Percentiles rank a stretch among this genome's conserved stretches.
Evolutionary conservation across 1,140 invertebrate species (phyloP).

Genomic region (Drosophila chauvacae): DNA sequence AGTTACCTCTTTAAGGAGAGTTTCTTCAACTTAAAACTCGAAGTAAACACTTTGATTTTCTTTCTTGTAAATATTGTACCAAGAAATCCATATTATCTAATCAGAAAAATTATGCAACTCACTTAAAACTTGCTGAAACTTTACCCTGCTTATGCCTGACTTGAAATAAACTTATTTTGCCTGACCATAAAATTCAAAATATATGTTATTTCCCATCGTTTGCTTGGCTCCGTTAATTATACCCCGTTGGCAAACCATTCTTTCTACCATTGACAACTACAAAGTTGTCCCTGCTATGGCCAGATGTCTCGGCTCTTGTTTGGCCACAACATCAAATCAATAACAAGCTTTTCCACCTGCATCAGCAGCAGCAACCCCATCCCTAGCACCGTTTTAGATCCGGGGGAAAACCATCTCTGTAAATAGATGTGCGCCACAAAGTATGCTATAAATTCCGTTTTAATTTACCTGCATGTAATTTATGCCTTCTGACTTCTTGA

Average conservation of each 20-base stretch:
- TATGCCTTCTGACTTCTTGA: constrained; percentile 80
- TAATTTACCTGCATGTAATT: constrained; percentile 83
- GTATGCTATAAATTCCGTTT: constrained; percentile 82
- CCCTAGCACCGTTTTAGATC: background rate
- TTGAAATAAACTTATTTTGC: background rate
- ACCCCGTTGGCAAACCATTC: constrained; percentile 29
- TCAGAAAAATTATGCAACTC: background rate
- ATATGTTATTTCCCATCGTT: constrained; percentile 12
- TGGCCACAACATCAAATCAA: constrained; percentile 49
- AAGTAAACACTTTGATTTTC: background rate
- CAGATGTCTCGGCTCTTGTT: constrained; percentile 43
- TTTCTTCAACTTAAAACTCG: background rate
- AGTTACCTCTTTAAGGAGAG: too few relatives aligned
- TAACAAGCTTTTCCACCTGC: constrained; percentile 37
- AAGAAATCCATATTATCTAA: background rate
- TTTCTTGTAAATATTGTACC: too few relatives aligned
- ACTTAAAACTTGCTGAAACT: background rate
- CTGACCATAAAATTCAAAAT: constrained; percentile 16
- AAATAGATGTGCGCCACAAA: constrained; percentile 78
- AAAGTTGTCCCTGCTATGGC: constrained; percentile 43
- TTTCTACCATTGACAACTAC: constrained; percentile 33
- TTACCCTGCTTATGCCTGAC: background rate
- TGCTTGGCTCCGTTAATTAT: constrained; percentile 21
- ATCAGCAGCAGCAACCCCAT: background rate
- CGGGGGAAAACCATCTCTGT: constrained; percentile 37